Base-by-base conservation (phyloP, 1,140 invertebrate species). In the Mya arenaria region DNA sequence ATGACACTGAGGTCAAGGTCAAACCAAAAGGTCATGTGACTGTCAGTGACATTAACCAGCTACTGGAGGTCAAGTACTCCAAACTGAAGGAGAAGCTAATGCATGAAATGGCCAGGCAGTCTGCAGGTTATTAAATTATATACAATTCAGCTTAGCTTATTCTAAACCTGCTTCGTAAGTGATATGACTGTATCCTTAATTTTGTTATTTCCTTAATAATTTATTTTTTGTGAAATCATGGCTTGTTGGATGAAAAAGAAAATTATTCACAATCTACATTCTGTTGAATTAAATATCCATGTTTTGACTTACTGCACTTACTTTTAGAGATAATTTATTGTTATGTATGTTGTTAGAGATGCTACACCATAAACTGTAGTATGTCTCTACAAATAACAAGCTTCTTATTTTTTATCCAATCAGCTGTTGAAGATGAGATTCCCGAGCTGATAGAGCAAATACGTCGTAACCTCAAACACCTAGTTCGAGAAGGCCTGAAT, bases 41-140 rank as follows among this genome's bases (percentile, higher is more conserved):
- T 28, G 81, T 87, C 13, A 85, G 60, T 55, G 86, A 90, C 25
- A 34, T 91, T 4, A 75, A 87, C 39, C 88, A 90, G 66, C 75
- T 86, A 19, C 37, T 91, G 30, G 87, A 90, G n/a, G 39, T 82
- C 23, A 91, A 91, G 71, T 91, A 91, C 84, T 84, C 86, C 0
- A 52, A 84, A 41, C 60, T 91, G 17, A 84, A 82, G 60, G 85
- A 91, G 17, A 88, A 84, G 36, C 68, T 91, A n/a, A 62, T 90
- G 44, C 41, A 82, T 52, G 83, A 89, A 28, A 90, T 91, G 89
- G 85, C 90, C 10, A 62, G 60, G 73, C 73, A 85, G 37, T 82
- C 86, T 55, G 66, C 87, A 72, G 86, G 90, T 91, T 79, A 74
- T 73, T n/a, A n/a, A n/a, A n/a, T 48, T 48, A 13, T 10, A 48